A percentile compares a stretch with the other conserved stretches of the same genome.
Conservation (phyloP, 92 coral and sea anemone species). For the Montipora capitata region DNA sequence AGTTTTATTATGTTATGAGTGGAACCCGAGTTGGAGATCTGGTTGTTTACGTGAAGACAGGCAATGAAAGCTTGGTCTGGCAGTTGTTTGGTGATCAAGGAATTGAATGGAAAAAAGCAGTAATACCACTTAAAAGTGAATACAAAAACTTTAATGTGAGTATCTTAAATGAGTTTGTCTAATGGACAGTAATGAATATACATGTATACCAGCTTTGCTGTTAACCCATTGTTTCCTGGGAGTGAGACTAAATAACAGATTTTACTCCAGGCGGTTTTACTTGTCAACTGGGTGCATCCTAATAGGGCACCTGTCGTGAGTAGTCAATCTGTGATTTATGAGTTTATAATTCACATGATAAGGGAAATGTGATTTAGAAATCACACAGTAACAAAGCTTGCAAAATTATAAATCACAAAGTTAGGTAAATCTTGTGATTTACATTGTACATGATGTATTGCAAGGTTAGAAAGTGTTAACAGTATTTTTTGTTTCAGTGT, state of each 20-base stretch:
- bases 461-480: too few species aligned
- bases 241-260: too few species aligned
- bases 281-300: neutral
- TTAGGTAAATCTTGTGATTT: neutral
- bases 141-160: conserved; percentile 49
- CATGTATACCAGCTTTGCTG: too few species aligned
- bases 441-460: too few species aligned
- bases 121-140: conserved; percentile 24
- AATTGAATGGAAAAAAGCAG: conserved; percentile 46
- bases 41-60: conserved; percentile 43
- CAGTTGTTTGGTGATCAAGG: conserved; percentile 58
- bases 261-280: neutral
- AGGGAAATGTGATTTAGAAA: neutral
- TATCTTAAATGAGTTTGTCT: neutral
- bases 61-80: conserved; percentile 43
- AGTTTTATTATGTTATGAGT: conserved; percentile 75
- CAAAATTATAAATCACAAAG: neutral
- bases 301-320: neutral
- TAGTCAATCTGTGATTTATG: neutral
- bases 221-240: too few species aligned
- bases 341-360: too few species aligned
- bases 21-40: conserved; percentile 69
- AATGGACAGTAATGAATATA: too few species aligned
- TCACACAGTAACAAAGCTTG: neutral
- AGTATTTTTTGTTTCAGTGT: too few species aligned